Evolutionary conservation across 2,113 vertebrate species (phyloP), one percentile per base, ranked within the genome.

Genomic region (Haplochromis burtoni): DNA sequence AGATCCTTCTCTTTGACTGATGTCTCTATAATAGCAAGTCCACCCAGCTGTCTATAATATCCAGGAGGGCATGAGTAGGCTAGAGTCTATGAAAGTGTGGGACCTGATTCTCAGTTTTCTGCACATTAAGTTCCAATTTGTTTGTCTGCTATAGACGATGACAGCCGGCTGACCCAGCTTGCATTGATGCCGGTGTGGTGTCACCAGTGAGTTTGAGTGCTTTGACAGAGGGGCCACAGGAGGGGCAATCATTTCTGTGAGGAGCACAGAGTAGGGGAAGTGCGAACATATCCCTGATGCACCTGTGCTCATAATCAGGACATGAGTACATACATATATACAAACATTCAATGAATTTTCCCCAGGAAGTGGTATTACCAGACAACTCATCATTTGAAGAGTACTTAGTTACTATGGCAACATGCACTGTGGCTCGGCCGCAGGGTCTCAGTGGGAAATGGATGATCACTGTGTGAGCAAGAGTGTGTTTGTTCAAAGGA

Each of bases 401-500:
- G 88, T 85, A 81, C 81, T 90, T 90, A 68, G 89, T 92, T 87
- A 76, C 92, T 81, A 91, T 85, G 88, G 86, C 76, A 88, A 93
- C 40, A 4, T 10, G 14, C 42, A 59, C 26, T 40, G 55, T 82
- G 16, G 87, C 86, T 68, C 14, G 19, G 63, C 49, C 11, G 10
- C 63, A 80, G 82, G 73, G 86, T 80, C 63, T 86, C n/a, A 35
- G n/a, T 26, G 71, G 81, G 82, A 87, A 86, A 80, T 55, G 19
- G 61, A 80, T 84, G 83, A 88, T 83, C 80, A 63, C n/a, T 10
- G 80, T 21, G 80, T 3, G 24, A 61, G 57, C 3, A 17, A 14
- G 38, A 86, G 66, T 78, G 13, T 88, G 57, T 82, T 86, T 88
- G 88, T 87, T 89, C 3, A 16, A 59, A 71, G 16, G 47, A 29